Conservation (phyloP, 1,140 invertebrate genomes). For the Rhagoletis pomonella region DNA sequence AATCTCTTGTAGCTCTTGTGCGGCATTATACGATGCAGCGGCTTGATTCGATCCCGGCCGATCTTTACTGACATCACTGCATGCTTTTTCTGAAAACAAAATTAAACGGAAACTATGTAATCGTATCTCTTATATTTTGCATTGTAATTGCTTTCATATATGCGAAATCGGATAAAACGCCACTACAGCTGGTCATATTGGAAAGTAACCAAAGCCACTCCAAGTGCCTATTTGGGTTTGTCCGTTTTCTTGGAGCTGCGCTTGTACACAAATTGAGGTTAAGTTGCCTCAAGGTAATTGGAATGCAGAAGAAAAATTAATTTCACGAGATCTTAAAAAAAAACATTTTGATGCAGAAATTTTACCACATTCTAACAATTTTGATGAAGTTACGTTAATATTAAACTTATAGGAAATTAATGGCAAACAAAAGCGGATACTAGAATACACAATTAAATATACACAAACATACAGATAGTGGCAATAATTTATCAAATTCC, state of each 20-base stretch:
- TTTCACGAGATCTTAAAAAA: neutral
- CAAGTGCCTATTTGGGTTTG: neutral
- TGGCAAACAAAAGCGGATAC: neutral
- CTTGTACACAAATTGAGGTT: conserved; percentile 37
- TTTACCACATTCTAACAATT: neutral
- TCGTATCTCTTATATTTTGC: too few species aligned
- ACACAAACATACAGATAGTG: neutral
- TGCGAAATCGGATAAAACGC: too few species aligned
- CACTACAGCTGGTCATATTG: too few species aligned
- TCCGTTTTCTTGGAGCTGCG: conserved; percentile 2
- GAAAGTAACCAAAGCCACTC: too few species aligned
- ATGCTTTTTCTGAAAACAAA: conserved; percentile 11
- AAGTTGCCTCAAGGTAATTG: conserved; percentile 35
- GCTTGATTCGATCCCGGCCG: conserved; percentile 55
- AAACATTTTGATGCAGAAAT: neutral
- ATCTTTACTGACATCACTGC: conserved; percentile 19
- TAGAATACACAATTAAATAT: neutral
- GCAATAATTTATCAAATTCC: neutral
- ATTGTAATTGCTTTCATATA: too few species aligned
- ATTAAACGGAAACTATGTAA: conserved; percentile 47
- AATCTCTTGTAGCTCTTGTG: conserved; percentile 79
- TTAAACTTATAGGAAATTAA: neutral
- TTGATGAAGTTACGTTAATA: neutral
- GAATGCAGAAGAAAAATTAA: neutral
- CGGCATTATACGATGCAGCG: conserved; percentile 43